Evolutionary conservation across 2,888 invertebrate genomes (phyloP), one percentile per base, ranked within the genome.

Genomic region (Harpalus rufipes): DNA sequence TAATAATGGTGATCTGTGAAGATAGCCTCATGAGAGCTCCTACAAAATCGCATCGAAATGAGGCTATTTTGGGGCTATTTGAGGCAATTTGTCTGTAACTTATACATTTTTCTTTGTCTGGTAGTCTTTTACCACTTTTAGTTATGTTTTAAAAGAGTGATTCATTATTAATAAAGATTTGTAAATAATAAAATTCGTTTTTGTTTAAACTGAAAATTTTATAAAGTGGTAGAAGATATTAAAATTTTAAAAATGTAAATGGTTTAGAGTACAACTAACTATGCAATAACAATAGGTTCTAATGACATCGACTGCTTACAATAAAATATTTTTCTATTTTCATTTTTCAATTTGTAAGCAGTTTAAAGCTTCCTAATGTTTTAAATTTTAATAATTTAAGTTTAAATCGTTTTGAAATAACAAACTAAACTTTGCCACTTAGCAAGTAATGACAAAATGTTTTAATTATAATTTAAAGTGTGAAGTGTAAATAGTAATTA

Each of bases 401-500:
- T 7, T 14, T 59, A 68, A 68, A 39, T 39, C 39, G 68, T 68
- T 68, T 63, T 63, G 39, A 68, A 68, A 68, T 68, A 68, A 68
- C 68, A 68, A 68, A 68, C 39, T 68, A 68, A 68, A 68, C 68
- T 68, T 68, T 68, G 68, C 39, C 68, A 25, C 68, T 32, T 68
- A 68, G 68, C 68, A 68, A 68, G 39, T 68, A 68, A 68, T 68
- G 68, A 68, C 68, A 68, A 68, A 65, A 68, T 12, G 68, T 25
- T 68, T 68, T 68, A 32, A 68, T n/a, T 25, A 25, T 63, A 63
- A 68, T 68, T 68, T 68, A 68, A 68, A 68, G 68, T 68, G 68
- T 68, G 68, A 68, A 68, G 1, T 68, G 68, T 68, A 68, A 68
- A 68, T 68, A 68, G 68, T 68, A 68, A 68, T 68, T 39, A 72